These are phyloP conservation scores for Thomomys bottae DNA, from an alignment of 2,113 vertebrate species.

Conservation along the genomic window DNA sequence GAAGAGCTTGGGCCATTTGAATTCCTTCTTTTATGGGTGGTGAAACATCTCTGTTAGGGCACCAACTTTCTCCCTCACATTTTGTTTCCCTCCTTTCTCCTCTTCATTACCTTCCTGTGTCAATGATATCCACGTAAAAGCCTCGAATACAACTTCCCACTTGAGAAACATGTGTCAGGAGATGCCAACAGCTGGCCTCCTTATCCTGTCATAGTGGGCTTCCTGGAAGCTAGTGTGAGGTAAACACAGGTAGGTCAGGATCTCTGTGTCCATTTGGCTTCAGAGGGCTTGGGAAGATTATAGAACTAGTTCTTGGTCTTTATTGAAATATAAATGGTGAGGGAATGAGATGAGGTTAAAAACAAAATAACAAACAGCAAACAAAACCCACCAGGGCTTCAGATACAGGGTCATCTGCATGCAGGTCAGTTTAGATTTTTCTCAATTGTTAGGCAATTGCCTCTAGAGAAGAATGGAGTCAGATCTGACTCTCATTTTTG, in stretches of 20 bases:
- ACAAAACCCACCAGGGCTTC: background rate
- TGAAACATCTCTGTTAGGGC: conserved; percentile 49
- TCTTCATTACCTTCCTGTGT: conserved; percentile 74
- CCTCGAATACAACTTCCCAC: conserved; percentile 79
- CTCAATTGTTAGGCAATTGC: background rate
- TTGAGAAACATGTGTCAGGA: conserved; percentile 84
- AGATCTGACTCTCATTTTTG: conserved; percentile 65
- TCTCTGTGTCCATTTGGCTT: conserved; percentile 13
- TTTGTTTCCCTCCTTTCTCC: conserved; percentile 35
- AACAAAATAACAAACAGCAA: no score
- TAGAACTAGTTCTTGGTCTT: background rate
- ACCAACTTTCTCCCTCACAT: conserved; percentile 33
- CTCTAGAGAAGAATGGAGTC: conserved; percentile 22
- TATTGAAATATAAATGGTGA: background rate
- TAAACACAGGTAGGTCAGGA: conserved; percentile 61
- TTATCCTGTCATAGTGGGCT: conserved; percentile 83
- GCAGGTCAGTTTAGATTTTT: background rate
- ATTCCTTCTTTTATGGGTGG: conserved; percentile 48
- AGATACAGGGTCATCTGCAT: background rate
- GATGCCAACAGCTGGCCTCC: conserved; percentile 82
- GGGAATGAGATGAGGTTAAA: background rate
- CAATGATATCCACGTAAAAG: conserved; percentile 69
- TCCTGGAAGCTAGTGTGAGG: conserved; percentile 69
- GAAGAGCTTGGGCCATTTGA: conserved; percentile 15
- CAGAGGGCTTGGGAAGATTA: background rate